These are phyloP conservation scores for Nesidiocoris tenuis DNA, from an alignment of 2,888 invertebrate species.

Conservation along the genomic window DNA sequence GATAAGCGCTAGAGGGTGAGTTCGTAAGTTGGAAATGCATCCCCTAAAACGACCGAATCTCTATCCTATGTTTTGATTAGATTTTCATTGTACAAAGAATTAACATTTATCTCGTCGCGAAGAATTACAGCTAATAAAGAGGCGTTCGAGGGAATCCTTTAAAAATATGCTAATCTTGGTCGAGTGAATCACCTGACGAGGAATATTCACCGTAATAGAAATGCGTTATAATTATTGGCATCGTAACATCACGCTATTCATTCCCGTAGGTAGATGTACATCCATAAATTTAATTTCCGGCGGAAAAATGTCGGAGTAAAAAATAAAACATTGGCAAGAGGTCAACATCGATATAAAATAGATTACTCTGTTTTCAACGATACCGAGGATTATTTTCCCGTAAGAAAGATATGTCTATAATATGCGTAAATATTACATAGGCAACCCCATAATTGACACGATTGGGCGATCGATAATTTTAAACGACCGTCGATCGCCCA, in stretches of 20 bases:
- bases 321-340: not conserved
- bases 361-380: not conserved
- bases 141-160: no score
- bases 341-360: not conserved
- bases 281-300: not conserved
- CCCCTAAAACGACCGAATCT: no score
- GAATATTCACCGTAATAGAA: not conserved
- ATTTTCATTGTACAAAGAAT: no score
- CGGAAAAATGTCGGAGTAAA: not conserved
- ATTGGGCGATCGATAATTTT: not conserved
- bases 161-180: no score
- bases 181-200: no score
- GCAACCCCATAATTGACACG: not conserved
- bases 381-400: not conserved
- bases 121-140: no score
- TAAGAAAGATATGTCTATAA: not conserved
- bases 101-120: no score
- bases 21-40: no score
- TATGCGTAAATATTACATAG: not conserved
- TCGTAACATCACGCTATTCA: not conserved
- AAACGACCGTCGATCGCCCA: no score
- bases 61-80: no score
- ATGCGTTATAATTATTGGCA: not conserved
- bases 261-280: not conserved
- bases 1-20: no score